Percentiles rank a stretch among this genome's conserved stretches.
Conservation (phyloP, 2,113 vertebrate species). For the Podocnemis expansa region DNA sequence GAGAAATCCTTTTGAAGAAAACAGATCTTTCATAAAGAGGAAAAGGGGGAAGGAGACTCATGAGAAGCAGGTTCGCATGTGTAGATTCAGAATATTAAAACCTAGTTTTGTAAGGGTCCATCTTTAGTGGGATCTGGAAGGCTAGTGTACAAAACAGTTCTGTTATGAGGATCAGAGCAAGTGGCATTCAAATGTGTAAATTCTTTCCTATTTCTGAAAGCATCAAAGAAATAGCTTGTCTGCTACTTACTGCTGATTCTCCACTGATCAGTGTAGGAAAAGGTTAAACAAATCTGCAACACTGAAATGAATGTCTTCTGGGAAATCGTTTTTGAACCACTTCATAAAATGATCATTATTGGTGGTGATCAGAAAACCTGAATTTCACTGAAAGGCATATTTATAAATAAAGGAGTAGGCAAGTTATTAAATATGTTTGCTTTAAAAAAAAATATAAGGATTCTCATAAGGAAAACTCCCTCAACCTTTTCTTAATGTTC, state of each 20-base stretch:
- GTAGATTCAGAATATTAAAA: conserved; percentile 31
- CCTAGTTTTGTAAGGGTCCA: neutral
- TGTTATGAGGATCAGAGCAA: neutral
- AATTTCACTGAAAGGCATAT: neutral
- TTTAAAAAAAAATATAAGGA: neutral
- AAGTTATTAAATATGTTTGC: neutral
- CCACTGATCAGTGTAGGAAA: conserved; percentile 12
- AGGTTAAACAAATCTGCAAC: conserved; percentile 24
- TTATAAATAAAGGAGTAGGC: conserved; percentile 9
- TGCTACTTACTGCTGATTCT: neutral
- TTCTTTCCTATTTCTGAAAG: conserved; percentile 31
- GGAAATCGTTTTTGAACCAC: neutral
- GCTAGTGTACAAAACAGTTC: neutral
- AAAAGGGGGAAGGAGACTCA: neutral
- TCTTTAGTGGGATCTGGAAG: neutral
- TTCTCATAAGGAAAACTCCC: conserved; percentile 10
- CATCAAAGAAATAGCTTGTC: neutral
- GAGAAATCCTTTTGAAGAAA: conserved; percentile 29
- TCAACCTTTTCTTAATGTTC: neutral
- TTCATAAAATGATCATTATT: neutral
- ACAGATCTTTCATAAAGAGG: conserved; percentile 5
- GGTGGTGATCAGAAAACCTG: neutral
- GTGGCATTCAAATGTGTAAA: conserved; percentile 8
- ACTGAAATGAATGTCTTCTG: conserved; percentile 32
- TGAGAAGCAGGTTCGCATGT: neutral